Percentiles rank a stretch among this genome's conserved stretches.
Conservation (phyloP, 2,888 invertebrate genomes). For the Drosophila borborema region DNA sequence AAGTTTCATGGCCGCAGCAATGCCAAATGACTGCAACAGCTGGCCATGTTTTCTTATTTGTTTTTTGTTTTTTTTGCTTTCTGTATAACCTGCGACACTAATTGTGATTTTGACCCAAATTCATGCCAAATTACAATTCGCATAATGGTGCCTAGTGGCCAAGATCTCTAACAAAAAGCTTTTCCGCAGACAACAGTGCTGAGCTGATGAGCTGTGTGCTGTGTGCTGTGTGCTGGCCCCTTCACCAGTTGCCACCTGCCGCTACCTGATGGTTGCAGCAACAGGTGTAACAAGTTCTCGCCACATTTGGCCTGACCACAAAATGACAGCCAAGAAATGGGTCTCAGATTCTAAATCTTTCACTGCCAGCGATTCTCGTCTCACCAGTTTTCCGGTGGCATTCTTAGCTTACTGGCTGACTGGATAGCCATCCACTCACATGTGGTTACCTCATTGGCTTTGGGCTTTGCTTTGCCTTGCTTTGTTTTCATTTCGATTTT, state of each 20-base stretch:
- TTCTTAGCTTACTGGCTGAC: constrained; percentile 22
- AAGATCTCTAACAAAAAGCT: constrained; percentile 46
- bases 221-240: constrained; percentile 17
- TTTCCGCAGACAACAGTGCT: constrained; percentile 18
- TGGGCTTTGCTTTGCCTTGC: constrained; percentile 23
- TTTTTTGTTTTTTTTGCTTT: constrained; percentile 9
- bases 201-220: constrained; percentile 33
- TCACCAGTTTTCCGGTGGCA: constrained; percentile 55
- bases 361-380: constrained; percentile 51
- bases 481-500: constrained; percentile 69
- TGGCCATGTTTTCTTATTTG: constrained; percentile 13
- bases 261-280: constrained; percentile 22
- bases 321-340: constrained; percentile 76
- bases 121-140: constrained; percentile 68
- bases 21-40: constrained; percentile 32
- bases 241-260: constrained; percentile 26
- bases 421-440: constrained; percentile 46
- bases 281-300: constrained; percentile 82
- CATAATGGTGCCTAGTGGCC: constrained; percentile 45
- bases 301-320: constrained; percentile 65
- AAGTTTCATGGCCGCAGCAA: constrained; percentile 25
- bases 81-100: constrained; percentile 59
- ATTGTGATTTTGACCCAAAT: constrained; percentile 81
- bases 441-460: constrained; percentile 78
- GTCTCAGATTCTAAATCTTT: constrained; percentile 59